Evolutionary conservation across 2,888 invertebrate species (phyloP).

Genomic region (Mesochorus sp.): DNA sequence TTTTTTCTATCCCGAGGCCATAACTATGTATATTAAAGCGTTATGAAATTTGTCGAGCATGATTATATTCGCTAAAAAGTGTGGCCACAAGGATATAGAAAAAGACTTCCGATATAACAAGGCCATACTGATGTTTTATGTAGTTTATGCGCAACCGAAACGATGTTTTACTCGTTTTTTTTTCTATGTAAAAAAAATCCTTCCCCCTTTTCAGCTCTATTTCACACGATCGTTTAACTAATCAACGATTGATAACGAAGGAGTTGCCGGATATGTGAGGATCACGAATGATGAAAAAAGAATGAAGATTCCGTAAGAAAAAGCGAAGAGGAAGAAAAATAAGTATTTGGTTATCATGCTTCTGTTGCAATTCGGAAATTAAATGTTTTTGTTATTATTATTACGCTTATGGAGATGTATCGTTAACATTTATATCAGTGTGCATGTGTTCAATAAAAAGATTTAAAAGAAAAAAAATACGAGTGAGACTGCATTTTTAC

Average conservation of each 20-base stretch:
- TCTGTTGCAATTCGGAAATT: too few relatives aligned
- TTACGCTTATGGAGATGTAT: neutral
- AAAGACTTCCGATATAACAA: neutral
- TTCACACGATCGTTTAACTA: too few relatives aligned
- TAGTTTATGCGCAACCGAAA: neutral
- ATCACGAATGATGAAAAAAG: too few relatives aligned
- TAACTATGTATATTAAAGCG: conserved; percentile 50
- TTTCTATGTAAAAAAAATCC: too few relatives aligned
- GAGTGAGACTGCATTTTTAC: conserved; percentile 9
- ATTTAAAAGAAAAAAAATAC: neutral
- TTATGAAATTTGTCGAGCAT: conserved; percentile 31
- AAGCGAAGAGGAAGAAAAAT: too few relatives aligned
- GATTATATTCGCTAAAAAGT: neutral
- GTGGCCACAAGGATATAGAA: neutral
- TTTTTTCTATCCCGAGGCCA: conserved; percentile 46
- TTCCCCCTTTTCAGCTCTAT: too few relatives aligned
- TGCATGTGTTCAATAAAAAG: neutral
- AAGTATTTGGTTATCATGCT: too few relatives aligned
- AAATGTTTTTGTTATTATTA: neutral
- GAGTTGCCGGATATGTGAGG: too few relatives aligned
- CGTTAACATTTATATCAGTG: neutral
- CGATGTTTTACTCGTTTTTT: too few relatives aligned
- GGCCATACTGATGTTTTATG: neutral
- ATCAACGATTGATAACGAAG: too few relatives aligned
- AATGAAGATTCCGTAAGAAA: too few relatives aligned